Base-by-base conservation (phyloP, 2,888 invertebrate species). In the Hydrotaea diabolus region DNA sequence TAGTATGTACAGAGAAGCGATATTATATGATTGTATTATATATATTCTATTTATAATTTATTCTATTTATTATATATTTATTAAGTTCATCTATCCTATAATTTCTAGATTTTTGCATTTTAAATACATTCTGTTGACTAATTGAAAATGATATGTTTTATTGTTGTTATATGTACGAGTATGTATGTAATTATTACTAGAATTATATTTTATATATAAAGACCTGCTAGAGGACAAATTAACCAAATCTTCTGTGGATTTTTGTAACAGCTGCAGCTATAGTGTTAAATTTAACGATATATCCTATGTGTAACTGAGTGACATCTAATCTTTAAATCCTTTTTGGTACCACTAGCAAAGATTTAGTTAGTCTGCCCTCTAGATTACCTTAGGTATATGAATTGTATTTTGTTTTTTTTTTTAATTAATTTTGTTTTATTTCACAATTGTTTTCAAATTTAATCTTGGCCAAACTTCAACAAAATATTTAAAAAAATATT, bases 91-190 rank as follows among this genome's bases (percentile, higher is more conserved):
- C 43, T 39, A 57, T 23, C 36, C 36, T 74, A 53, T 66, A 53
- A 23, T 17, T 43, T 73, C 23, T 26, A 71, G 31, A 66, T 80
- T 73, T 80, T 73, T 71, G 77, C 43, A 79, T 81, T 82, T 82
- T 73, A 31, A 83, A 83, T 85, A 85, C 79, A 82, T 75, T 71
- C 2, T 43, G 77, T 77, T 43, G 84, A 80, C 89, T 89, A 87
- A 86, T 87, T 84, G 87, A 90, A 90, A 91, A 89, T 90, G 90
- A 90, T 90, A 91, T 90, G 87, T 87, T 82, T 31, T 85, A 78
- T 77, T 80, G 46, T 79, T 66, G 36, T 62, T 72, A 57, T 23
- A 73, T 17, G n/a, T 77, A 31, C 2, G 31, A 31, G 31, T 31
- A 62, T 77, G 55, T 72, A 31, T 73, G 11, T 87, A 36, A 76